These are phyloP conservation scores for Trissonchulus latispiculum DNA, from an alignment of 2,888 invertebrate genomes.

Conservation along the genomic window DNA sequence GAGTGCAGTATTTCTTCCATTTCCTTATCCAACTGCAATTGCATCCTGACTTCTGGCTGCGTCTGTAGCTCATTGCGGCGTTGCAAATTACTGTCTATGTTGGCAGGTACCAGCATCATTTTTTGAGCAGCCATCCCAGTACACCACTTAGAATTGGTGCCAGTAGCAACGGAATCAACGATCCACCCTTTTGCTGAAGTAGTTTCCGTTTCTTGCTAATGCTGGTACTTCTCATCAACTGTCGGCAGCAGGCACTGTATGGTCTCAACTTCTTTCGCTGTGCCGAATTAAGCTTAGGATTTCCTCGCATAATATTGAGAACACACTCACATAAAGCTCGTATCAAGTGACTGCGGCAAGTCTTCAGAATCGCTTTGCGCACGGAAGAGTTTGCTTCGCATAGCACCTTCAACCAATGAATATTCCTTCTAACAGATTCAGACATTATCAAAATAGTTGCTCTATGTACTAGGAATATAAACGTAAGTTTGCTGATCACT, in stretches of 20 bases:
- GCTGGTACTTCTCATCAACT: background rate
- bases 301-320: background rate
- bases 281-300: background rate
- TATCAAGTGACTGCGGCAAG: background rate
- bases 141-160: too few species aligned
- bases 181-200: background rate
- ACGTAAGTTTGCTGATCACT: background rate
- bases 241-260: background rate
- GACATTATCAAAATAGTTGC: too few species aligned
- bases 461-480: background rate
- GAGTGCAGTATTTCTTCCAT: slow-evolving; percentile 1
- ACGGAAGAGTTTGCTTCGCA: background rate
- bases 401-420: background rate
- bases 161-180: background rate
- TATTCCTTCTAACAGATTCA: too few species aligned
- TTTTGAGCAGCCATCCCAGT: too few species aligned
- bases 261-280: background rate
- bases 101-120: background rate
- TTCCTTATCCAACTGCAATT: background rate
- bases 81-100: slow-evolving; percentile 1
- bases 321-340: background rate
- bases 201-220: background rate
- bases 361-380: background rate
- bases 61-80: background rate
- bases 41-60: background rate